phyloP scores from a whole-genome alignment of 2,113 vertebrate genomes.

The Leptobrachium ailaonicum region DNA sequence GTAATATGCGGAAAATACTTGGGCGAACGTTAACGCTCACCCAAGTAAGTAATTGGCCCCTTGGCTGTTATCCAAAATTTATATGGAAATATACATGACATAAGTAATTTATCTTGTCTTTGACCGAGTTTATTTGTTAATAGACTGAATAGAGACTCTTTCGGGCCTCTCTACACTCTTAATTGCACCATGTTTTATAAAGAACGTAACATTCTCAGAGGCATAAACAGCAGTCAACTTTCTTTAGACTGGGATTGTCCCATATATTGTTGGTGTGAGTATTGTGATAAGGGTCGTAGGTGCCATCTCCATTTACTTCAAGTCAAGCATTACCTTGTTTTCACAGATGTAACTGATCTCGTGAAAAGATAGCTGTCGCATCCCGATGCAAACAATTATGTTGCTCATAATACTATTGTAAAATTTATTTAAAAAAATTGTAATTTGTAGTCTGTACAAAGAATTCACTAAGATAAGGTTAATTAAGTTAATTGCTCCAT shows the following conservation, averaged over 20 bases:
- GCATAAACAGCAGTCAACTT: slow-evolving; percentile 40
- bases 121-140: slow-evolving; percentile 42
- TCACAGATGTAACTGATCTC: slow-evolving; percentile 43
- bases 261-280: slow-evolving; percentile 33
- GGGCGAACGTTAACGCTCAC: too few relatives aligned
- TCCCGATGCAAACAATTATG: slow-evolving; percentile 16
- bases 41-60: too few relatives aligned
- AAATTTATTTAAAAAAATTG: slow-evolving; percentile 7
- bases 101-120: slow-evolving; percentile 35
- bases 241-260: slow-evolving; percentile 38
- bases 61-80: slow-evolving; percentile 18
- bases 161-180: slow-evolving; percentile 14
- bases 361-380: slow-evolving; percentile 22
- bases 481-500: slow-evolving; percentile 67
- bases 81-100: slow-evolving; percentile 40
- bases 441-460: slow-evolving; percentile 52
- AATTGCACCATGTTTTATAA: slow-evolving; percentile 46
- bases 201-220: slow-evolving; percentile 46
- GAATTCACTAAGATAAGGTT: slow-evolving; percentile 60
- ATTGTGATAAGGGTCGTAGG: slow-evolving; percentile 53
- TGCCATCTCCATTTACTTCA: slow-evolving; percentile 54
- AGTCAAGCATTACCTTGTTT: slow-evolving; percentile 26
- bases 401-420: background rate
- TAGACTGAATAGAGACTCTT: slow-evolving; percentile 31
- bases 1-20: too few relatives aligned